These are phyloP conservation scores for Speoplatyrhinus poulsoni DNA, from an alignment of 2,113 vertebrate species.

Conservation along the genomic window DNA sequence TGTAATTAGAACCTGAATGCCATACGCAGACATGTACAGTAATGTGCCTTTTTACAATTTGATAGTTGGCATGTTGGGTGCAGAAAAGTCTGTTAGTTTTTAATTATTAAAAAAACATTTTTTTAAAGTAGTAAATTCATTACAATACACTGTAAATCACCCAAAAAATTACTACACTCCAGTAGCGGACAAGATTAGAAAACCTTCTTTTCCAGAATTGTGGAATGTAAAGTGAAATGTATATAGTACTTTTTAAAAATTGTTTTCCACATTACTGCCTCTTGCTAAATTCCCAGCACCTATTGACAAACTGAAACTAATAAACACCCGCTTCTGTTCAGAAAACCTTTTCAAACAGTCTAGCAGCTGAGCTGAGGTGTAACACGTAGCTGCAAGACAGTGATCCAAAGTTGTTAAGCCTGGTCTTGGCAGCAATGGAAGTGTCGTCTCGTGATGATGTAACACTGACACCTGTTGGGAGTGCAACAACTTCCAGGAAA, in stretches of 20 bases:
- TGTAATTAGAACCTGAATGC: slow-evolving; percentile 20
- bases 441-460: slow-evolving; percentile 50
- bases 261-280: neutral
- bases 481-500: slow-evolving; percentile 42
- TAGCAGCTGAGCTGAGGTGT: neutral
- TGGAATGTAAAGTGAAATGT: too few relatives aligned
- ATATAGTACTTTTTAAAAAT: neutral
- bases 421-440: slow-evolving; percentile 30
- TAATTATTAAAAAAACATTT: too few relatives aligned
- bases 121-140: neutral
- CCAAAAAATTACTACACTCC: too few relatives aligned
- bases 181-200: too few relatives aligned
- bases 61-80: neutral
- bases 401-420: neutral
- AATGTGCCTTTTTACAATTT: slow-evolving; percentile 12
- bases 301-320: slow-evolving; percentile 16
- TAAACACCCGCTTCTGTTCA: neutral
- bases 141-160: slow-evolving; percentile 8
- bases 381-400: neutral
- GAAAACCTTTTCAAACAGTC: neutral
- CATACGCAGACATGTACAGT: slow-evolving; percentile 25
- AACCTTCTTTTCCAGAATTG: too few relatives aligned
- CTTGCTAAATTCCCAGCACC: neutral
- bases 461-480: slow-evolving; percentile 81
- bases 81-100: too few relatives aligned